phyloP scores from a whole-genome alignment of 1,140 invertebrate species.

The Carcinoscorpius rotundicauda region DNA sequence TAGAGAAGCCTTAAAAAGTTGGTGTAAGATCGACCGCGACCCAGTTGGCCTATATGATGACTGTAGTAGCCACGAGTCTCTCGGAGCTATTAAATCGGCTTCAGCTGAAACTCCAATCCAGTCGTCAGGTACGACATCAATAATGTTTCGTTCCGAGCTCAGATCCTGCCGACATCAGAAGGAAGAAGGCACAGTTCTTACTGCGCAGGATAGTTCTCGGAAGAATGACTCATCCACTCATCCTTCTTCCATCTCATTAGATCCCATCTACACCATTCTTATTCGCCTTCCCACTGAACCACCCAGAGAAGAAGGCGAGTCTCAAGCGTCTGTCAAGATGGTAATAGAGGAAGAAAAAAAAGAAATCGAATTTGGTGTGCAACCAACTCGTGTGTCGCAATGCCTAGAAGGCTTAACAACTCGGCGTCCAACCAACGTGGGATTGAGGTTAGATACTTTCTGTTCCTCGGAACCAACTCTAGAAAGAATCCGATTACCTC shows the following conservation, averaged over 20 bases:
- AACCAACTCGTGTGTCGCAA: slow-evolving; percentile 8
- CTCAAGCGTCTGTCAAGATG: slow-evolving; percentile 67
- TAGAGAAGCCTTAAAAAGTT: slow-evolving; percentile 16
- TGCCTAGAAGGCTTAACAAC: slow-evolving; percentile 8
- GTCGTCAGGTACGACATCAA: slow-evolving; percentile 15
- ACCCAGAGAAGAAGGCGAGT: slow-evolving; percentile 31
- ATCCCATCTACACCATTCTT: slow-evolving; percentile 71
- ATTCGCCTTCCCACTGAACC: slow-evolving; percentile 58
- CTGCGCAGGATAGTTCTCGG: neutral
- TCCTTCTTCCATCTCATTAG: slow-evolving; percentile 22
- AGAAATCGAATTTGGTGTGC: slow-evolving; percentile 1
- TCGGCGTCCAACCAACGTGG: neutral
- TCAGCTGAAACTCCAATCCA: slow-evolving; percentile 68
- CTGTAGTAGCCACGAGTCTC: slow-evolving; percentile 26
- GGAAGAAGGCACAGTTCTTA: slow-evolving; percentile 50
- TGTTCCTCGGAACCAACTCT: slow-evolving; percentile 31
- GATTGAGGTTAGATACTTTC: neutral
- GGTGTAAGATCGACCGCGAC: slow-evolving; percentile 29
- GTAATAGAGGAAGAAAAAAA: slow-evolving; percentile 46
- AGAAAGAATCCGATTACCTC: slow-evolving; percentile 57
- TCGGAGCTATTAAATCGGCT: slow-evolving; percentile 49
- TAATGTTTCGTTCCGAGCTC: slow-evolving; percentile 7
- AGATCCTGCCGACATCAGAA: slow-evolving; percentile 19
- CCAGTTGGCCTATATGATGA: slow-evolving; percentile 28
- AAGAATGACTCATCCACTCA: slow-evolving; percentile 5